Evolutionary conservation across 2,113 vertebrate species (phyloP), one percentile per base, ranked within the genome.

Genomic region (Tragelaphus imberbis): DNA sequence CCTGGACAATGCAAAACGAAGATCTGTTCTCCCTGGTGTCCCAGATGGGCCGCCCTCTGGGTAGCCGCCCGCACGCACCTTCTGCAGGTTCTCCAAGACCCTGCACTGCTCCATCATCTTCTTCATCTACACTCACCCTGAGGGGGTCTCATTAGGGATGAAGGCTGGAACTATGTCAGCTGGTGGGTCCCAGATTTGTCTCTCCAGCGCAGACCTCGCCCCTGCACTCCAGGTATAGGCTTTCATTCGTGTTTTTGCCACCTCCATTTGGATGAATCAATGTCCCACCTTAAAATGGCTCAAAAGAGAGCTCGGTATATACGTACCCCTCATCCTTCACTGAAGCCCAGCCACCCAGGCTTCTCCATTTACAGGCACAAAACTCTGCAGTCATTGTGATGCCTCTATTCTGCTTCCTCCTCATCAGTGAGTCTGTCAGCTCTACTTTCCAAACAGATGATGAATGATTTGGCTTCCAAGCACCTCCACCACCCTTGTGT

Each of bases 301-400:
- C 33, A 19, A 30, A 79, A 71, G 47, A 36, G 58, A 85, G 40
- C 36, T 90, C 49, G 1, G 4, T 8, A 23, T 3, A 13, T 6
- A 25, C 5, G 3, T 49, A 21, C n/a, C 16, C 53, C 15, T 44
- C 25, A n/a, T 47, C 21, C 23, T 55, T 71, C 14, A n/a, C 56
- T 28, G 27, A 30, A 55, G 53, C 17, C 23, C 49, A n/a, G 51
- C 58, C 59, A 2, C 51, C 51, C 11, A 13, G 13, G 13, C 33
- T 12, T 25, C 44, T 71, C n/a, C 27, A 9, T 5, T 51, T 33
- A 40, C 36, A 40, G 36, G 36, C 68, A 17, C 36, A 33, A 49
- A 19, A 30, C 19, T 28, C 58, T 49, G 0, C 0, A 3, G 30
- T 2, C 11, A 9, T 19, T 23, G 2, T 19, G 40, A 65, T 1